Evolutionary conservation across 64 coral and sea anemone species (phyloP).

Genomic region (Montipora efflorescens): DNA sequence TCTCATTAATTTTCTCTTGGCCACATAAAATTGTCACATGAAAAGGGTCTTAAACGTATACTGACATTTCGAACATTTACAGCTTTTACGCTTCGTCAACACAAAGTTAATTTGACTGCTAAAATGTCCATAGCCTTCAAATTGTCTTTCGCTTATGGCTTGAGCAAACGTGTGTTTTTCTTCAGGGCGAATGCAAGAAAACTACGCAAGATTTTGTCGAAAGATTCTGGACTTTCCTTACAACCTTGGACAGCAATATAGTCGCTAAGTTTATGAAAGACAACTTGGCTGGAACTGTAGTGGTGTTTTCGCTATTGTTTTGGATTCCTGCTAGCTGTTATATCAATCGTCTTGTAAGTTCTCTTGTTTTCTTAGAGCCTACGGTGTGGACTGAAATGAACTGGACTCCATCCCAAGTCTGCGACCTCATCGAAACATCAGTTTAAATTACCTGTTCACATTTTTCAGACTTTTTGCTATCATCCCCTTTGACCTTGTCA

Average conservation of each 20-base stretch:
- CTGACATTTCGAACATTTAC: no score
- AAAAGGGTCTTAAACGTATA: no score
- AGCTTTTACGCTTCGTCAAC: no score
- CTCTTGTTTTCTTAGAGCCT: background rate
- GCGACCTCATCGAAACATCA: background rate
- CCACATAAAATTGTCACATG: no score
- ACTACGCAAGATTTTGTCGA: slow-evolving; percentile 85
- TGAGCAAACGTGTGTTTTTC: background rate
- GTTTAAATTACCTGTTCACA: no score
- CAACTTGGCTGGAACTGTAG: slow-evolving; percentile 93
- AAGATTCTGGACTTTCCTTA: slow-evolving; percentile 81
- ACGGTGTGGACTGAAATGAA: background rate
- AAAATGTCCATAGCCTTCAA: no score
- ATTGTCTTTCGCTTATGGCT: background rate
- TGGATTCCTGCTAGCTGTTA: slow-evolving; percentile 96
- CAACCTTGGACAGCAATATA: slow-evolving; percentile 68
- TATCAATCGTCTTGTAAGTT: slow-evolving; percentile 72
- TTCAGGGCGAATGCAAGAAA: slow-evolving; percentile 84
- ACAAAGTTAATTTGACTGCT: no score
- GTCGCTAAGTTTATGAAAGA: slow-evolving; percentile 95
- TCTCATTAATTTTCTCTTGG: no score
- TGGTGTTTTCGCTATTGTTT: slow-evolving; percentile 81
- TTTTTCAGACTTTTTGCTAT: no score
- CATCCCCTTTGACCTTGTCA: no score
- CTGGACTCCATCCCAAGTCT: background rate